These are phyloP conservation scores for Lysiphlebus fabarum DNA, from an alignment of 1,140 invertebrate genomes.

Conservation along the genomic window DNA sequence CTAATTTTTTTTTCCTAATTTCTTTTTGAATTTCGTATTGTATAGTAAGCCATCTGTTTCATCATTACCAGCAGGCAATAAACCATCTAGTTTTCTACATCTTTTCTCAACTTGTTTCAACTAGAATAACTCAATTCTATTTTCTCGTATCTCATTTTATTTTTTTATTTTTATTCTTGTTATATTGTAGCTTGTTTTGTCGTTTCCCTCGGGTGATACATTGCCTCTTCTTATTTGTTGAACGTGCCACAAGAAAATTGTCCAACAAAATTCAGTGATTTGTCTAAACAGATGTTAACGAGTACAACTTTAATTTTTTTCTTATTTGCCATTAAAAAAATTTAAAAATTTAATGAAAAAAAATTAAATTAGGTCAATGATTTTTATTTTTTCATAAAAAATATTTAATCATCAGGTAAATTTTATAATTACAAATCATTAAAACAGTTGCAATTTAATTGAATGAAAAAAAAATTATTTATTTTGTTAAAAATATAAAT, in stretches of 20 bases:
- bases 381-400: too few relatives aligned
- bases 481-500: too few relatives aligned
- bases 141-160: slow-evolving; percentile 20
- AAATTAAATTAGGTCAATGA: not conserved
- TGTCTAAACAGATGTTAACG: slow-evolving; percentile 54
- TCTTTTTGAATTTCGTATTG: slow-evolving; percentile 28
- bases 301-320: slow-evolving; percentile 18
- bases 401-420: too few relatives aligned
- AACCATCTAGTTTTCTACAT: slow-evolving; percentile 37
- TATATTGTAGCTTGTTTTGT: slow-evolving; percentile 30
- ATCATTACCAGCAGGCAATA: slow-evolving; percentile 54
- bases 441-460: too few relatives aligned
- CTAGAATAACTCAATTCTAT: slow-evolving; percentile 9
- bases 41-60: slow-evolving; percentile 53
- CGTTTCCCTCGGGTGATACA: slow-evolving; percentile 55
- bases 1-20: too few relatives aligned
- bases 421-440: too few relatives aligned
- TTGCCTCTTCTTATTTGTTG: slow-evolving; percentile 55
- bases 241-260: slow-evolving; percentile 54
- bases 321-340: not conserved
- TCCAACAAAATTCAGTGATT: slow-evolving; percentile 56
- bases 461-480: too few relatives aligned
- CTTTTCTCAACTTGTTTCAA: slow-evolving; percentile 6
- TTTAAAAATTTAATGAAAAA: too few relatives aligned
- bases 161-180: slow-evolving; percentile 14